Conservation (phyloP, 2,888 invertebrate species). For the Cyclophora albipunctata region DNA sequence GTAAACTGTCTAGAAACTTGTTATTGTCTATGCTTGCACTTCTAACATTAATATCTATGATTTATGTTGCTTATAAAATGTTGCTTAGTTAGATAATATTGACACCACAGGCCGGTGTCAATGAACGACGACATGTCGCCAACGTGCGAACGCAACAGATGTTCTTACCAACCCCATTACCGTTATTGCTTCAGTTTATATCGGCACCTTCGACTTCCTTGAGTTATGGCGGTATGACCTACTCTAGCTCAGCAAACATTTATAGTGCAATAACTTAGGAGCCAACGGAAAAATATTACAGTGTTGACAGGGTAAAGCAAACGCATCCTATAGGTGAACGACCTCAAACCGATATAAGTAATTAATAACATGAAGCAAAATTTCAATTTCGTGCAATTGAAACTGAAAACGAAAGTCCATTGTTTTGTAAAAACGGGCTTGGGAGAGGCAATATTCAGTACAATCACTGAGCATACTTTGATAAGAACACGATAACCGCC, state of each 20-base stretch:
- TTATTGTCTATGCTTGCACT: too few species aligned
- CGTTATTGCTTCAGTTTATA: conserved; percentile 40
- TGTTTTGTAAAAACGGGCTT: conserved; percentile 19
- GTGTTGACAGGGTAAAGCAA: conserved; percentile 5
- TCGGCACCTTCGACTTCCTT: conserved; percentile 7
- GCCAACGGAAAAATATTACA: conserved; percentile 1
- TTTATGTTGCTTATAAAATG: neutral
- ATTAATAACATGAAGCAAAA: conserved; percentile 23
- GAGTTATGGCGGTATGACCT: conserved; percentile 8
- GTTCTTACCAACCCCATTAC: conserved; percentile 42
- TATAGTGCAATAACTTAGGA: neutral
- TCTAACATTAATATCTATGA: too few species aligned
- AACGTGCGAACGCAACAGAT: conserved; percentile 51
- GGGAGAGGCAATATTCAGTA: conserved; percentile 19
- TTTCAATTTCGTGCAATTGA: conserved; percentile 13
- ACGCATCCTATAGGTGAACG: conserved; percentile 19
- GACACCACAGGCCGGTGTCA: conserved; percentile 25
- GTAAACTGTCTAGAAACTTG: too few species aligned
- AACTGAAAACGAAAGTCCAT: conserved; percentile 18
- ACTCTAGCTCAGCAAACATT: conserved; percentile 4
- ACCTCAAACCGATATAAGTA: conserved; percentile 25
- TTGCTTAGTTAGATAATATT: too few species aligned
- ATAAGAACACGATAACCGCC: conserved; percentile 51
- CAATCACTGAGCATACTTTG: conserved; percentile 42
- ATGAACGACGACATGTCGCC: conserved; percentile 24